Evolutionary conservation across 2,797 vertebrate species (phyloP), one percentile per base, ranked within the genome.

Genomic region (Diglossa cyanea): DNA sequence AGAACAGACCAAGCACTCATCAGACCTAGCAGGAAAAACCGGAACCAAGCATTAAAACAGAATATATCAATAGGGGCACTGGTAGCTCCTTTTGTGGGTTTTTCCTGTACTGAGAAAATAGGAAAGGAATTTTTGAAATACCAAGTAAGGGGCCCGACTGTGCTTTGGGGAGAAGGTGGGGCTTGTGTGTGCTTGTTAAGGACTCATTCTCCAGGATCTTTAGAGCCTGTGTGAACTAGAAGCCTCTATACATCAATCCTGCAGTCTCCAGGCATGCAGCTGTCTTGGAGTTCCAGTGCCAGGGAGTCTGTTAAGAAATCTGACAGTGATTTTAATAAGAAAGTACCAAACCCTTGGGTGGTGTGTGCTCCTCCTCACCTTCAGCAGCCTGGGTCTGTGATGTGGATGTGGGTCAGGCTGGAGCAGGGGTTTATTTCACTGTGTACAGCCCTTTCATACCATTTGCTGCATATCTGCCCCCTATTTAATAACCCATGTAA

Each of bases 401-500:
- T 25, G 17, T 21, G 63, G 37, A 53, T 86, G 73, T 63, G 80
- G 92, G 80, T 93, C 83, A 94, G 67, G 47, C 76, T 91, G 60
- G 13, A 95, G 54, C 66, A 78, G 44, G 61, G 31, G 31, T 83
- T 88, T 24, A 66, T 76, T 71, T 76, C 57, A 65, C 33, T 62
- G 50, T 65, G 53, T 65, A 40, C 44, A 93, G 33, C 48, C 61
- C 72, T 74, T 73, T 83, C 85, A 54, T 37, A 53, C 18, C 48
- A 74, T 66, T 58, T 57, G 57, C 81, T 72, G 77, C 62, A 74
- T 89, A 89, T 93, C 75, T 94, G 65, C 25, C 88, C 86, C 58
- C 71, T 89, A 91, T 93, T 93, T 96, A 93, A 94, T 93, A 95
- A 80, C 60, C 50, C 68, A 58, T 65, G 84, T 93, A 94, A 96